Percentiles rank a stretch among this genome's conserved stretches.
These are phyloP conservation scores for Bellardia bayeri DNA, from an alignment of 2,888 invertebrate species.

Conservation along the genomic window DNA sequence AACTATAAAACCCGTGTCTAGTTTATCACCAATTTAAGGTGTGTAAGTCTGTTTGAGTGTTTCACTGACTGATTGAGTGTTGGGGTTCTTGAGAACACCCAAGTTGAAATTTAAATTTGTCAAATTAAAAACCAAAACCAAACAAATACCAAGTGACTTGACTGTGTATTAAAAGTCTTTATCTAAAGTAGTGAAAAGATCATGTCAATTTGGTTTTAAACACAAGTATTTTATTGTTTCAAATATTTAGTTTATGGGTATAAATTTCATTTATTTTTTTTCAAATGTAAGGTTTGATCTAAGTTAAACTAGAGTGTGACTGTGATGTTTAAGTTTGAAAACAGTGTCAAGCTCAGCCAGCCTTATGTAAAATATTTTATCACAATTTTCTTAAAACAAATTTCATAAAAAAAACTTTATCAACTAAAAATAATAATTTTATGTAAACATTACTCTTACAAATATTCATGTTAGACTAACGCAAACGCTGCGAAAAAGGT, in stretches of 20 bases:
- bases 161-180: constrained; percentile 18
- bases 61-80: neutral
- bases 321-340: too few species aligned
- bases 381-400: too few species aligned
- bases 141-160: constrained; percentile 9
- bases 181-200: constrained; percentile 49
- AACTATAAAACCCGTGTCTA: constrained; percentile 7
- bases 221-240: neutral
- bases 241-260: neutral
- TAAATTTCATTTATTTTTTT: too few species aligned
- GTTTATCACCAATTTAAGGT: constrained; percentile 58
- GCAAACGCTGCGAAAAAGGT: too few species aligned
- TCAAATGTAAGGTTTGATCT: too few species aligned
- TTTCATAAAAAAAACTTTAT: too few species aligned
- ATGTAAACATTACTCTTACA: too few species aligned
- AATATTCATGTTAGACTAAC: too few species aligned
- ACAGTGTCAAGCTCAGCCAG: too few species aligned
- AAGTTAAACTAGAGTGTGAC: too few species aligned
- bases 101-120: constrained; percentile 49
- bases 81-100: constrained; percentile 46
- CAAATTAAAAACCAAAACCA: neutral
- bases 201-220: constrained; percentile 37
- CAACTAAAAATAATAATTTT: too few species aligned
- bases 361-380: too few species aligned
- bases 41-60: constrained; percentile 22